These are phyloP conservation scores for Notolabrus celidotus DNA, from an alignment of 2,797 vertebrate genomes.

Conservation along the genomic window DNA sequence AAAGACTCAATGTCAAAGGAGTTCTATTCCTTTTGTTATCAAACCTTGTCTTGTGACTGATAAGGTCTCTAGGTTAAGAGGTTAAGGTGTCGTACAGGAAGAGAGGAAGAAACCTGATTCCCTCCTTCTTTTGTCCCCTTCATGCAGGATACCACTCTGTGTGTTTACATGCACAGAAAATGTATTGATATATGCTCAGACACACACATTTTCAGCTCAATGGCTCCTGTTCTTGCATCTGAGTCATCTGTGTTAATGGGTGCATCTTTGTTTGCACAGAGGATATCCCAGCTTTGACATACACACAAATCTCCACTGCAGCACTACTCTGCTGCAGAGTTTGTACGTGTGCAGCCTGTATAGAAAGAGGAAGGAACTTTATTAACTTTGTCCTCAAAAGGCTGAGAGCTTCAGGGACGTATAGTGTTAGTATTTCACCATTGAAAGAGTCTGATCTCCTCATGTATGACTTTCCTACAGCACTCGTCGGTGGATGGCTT, in stretches of 20 bases:
- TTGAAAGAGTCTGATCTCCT: slow-evolving; percentile 38
- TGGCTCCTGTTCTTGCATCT: slow-evolving; percentile 26
- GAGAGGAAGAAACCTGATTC: slow-evolving; percentile 15
- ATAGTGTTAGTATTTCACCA: slow-evolving; percentile 1
- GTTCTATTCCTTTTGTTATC: slow-evolving; percentile 34
- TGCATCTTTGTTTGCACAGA: slow-evolving; percentile 50
- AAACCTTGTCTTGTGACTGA: slow-evolving; percentile 18
- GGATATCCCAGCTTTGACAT: slow-evolving; percentile 44
- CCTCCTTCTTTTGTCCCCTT: slow-evolving; percentile 5
- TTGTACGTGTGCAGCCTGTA: slow-evolving; percentile 29
- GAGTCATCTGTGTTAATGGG: slow-evolving; percentile 21
- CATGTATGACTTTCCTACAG: slow-evolving; percentile 70
- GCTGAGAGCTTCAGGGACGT: slow-evolving; percentile 2
- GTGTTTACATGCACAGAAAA: slow-evolving; percentile 12
- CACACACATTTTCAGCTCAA: slow-evolving; percentile 2
- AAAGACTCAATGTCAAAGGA: slow-evolving; percentile 31
- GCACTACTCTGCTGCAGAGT: slow-evolving; percentile 47
- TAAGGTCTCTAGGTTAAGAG: slow-evolving; percentile 47
- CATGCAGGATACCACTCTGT: neutral
- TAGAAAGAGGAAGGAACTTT: slow-evolving; percentile 10
- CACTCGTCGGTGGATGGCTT: slow-evolving; percentile 94
- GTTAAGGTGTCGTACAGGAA: slow-evolving; percentile 46
- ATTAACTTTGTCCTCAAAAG: slow-evolving; percentile 9
- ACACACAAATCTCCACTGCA: slow-evolving; percentile 49
- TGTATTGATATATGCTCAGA: neutral